phyloP scores from a whole-genome alignment of 1,140 invertebrate species.

The Drosophila oshimai region DNA sequence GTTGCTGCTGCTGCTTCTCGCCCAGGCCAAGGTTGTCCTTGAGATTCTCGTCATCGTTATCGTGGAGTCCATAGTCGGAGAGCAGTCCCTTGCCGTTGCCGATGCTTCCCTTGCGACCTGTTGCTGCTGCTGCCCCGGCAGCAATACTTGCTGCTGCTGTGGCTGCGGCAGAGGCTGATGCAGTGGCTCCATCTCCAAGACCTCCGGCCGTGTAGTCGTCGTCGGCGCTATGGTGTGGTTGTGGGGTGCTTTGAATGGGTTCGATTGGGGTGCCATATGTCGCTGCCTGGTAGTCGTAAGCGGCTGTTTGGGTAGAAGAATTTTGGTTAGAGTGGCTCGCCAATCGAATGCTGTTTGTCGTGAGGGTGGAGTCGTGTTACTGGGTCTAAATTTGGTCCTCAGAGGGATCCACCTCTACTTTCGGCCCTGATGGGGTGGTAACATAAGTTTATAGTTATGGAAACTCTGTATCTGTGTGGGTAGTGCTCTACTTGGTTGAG shows the following conservation, averaged over 20 bases:
- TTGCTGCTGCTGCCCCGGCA: slow-evolving; percentile 26
- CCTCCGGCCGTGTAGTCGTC: slow-evolving; percentile 54
- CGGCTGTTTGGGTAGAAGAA: slow-evolving; percentile 71
- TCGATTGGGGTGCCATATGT: slow-evolving; percentile 80
- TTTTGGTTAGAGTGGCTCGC: slow-evolving; percentile 63
- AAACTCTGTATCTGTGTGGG: slow-evolving; percentile 3
- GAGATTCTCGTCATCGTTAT: slow-evolving; percentile 82
- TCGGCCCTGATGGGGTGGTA: slow-evolving; percentile 13
- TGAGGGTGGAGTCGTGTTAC: slow-evolving; percentile 6
- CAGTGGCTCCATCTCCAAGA: slow-evolving; percentile 8
- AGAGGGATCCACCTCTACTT: slow-evolving; percentile 11
- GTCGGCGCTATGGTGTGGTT: slow-evolving; percentile 63
- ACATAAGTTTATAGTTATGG: slow-evolving; percentile 12
- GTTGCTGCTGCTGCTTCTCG: slow-evolving; percentile 69
- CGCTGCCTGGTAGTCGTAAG: slow-evolving; percentile 81
- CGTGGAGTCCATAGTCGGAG: slow-evolving; percentile 68
- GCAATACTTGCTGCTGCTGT: slow-evolving; percentile 19
- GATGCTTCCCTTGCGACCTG: slow-evolving; percentile 53
- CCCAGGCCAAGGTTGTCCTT: slow-evolving; percentile 81
- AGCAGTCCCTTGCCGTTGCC: slow-evolving; percentile 32
- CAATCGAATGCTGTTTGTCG: slow-evolving; percentile 35
- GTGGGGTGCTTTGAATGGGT: slow-evolving; percentile 70
- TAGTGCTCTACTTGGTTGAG: not conserved
- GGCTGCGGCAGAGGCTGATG: slow-evolving; percentile 18
- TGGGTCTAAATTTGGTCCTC: not conserved